Evolutionary conservation across 1,140 invertebrate genomes (phyloP).

Genomic region (Scaptomyza montana): DNA sequence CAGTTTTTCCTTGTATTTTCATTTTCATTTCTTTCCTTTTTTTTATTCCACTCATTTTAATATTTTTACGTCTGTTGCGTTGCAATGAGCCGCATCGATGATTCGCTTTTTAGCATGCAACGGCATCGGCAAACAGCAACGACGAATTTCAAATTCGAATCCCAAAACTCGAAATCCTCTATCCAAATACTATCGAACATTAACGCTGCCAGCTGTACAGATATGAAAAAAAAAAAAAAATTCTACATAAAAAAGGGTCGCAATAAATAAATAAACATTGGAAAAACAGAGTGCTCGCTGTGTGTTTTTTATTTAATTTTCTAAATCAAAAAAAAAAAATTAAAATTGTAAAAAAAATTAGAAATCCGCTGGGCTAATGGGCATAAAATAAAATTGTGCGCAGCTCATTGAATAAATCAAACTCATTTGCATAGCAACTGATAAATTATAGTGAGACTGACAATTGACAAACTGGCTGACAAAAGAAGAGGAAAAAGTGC

Average conservation of each 20-base stretch:
- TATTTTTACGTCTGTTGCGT: constrained; percentile 83
- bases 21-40: constrained; percentile 13
- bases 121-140: constrained; percentile 18
- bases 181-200: constrained; percentile 25
- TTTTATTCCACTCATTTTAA: constrained; percentile 28
- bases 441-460: constrained; percentile 76
- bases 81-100: constrained; percentile 80
- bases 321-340: constrained; percentile 17
- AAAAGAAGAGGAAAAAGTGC: background rate
- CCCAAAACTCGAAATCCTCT: background rate
- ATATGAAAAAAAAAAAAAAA: background rate
- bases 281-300: too few species aligned
- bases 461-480: constrained; percentile 67
- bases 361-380: constrained; percentile 43
- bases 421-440: constrained; percentile 82
- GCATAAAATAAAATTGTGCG: constrained; percentile 65
- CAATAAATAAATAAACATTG: background rate
- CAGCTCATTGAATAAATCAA: constrained; percentile 82
- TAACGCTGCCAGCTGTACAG: constrained; percentile 54
- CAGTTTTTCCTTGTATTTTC: background rate
- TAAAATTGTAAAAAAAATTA: constrained; percentile 10
- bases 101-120: constrained; percentile 71
- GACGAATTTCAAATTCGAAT: background rate
- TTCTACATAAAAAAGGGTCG: background rate
- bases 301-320: background rate